Percentiles rank a stretch among this genome's conserved stretches.
Conservation (phyloP, 1,140 invertebrate species). For the Eriosoma lanigerum region DNA sequence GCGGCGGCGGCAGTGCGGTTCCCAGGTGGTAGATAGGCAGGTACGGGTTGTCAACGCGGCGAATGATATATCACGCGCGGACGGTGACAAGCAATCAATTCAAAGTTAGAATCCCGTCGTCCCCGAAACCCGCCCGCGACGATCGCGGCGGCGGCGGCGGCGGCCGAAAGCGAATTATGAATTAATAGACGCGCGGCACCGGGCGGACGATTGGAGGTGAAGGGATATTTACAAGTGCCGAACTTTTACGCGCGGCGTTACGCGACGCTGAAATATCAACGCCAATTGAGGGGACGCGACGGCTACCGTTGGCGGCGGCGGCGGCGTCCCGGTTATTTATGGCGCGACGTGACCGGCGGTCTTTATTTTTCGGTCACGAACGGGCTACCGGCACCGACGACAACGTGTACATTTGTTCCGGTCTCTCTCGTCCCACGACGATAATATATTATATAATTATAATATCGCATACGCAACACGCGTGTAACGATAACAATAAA, state of each 20-base stretch:
- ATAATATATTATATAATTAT: too few species aligned
- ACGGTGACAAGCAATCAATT: slow-evolving; percentile 42
- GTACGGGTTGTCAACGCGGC: slow-evolving; percentile 26
- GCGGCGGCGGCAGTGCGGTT: not conserved
- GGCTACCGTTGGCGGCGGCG: too few species aligned
- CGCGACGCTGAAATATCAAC: slow-evolving; percentile 25
- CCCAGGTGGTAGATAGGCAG: slow-evolving; percentile 16
- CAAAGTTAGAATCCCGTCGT: slow-evolving; percentile 31
- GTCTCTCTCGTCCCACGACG: not conserved
- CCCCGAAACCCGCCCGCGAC: too few species aligned
- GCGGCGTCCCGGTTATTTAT: slow-evolving; percentile 36
- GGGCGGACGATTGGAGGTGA: too few species aligned
- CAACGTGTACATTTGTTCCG: slow-evolving; percentile 17
- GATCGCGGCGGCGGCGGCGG: not conserved
- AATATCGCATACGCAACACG: too few species aligned
- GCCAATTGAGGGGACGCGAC: slow-evolving; percentile 28
- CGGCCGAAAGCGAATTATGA: slow-evolving; percentile 35
- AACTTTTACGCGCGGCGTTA: too few species aligned
- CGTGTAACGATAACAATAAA: too few species aligned
- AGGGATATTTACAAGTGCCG: not conserved
- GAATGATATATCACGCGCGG: slow-evolving; percentile 42
- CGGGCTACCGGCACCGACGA: not conserved
- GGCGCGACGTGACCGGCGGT: slow-evolving; percentile 39
- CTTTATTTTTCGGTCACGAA: slow-evolving; percentile 46
- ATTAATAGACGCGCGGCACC: slow-evolving; percentile 11